Conservation (phyloP, 2,797 vertebrate genomes). For the Myotis findleyi region DNA sequence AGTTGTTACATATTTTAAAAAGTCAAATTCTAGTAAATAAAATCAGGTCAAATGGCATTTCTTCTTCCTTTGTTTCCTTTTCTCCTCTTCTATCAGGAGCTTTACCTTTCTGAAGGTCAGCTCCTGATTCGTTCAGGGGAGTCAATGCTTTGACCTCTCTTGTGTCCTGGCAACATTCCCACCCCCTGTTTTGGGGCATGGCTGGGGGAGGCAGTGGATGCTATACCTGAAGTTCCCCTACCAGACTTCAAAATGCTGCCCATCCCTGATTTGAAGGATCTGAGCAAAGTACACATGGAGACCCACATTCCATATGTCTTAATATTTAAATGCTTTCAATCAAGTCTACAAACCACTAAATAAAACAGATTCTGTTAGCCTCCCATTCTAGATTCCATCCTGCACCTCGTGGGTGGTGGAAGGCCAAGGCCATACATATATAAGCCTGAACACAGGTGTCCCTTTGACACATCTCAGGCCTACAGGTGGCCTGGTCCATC, state of each 20-base stretch:
- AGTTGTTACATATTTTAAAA: not conserved
- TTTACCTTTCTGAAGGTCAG: not conserved
- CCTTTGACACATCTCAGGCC: not conserved
- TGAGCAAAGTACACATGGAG: not conserved
- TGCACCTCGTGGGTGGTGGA: not conserved
- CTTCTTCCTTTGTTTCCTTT: not conserved
- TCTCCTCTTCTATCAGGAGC: not conserved
- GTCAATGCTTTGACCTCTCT: not conserved
- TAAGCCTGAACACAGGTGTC: not conserved
- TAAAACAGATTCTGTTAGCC: not conserved
- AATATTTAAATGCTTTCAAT: not conserved
- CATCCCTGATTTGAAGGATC: not conserved
- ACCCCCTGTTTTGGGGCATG: fast-evolving
- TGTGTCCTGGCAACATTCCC: not conserved
- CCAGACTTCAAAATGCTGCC: not conserved
- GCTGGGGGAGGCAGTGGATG: not conserved
- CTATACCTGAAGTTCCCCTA: not conserved
- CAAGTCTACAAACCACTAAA: not conserved
- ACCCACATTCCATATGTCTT: not conserved
- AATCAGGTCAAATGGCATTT: not conserved
- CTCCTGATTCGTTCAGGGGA: not conserved
- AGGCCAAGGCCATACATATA: not conserved
- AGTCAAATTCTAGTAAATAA: not conserved
- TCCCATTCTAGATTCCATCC: not conserved
- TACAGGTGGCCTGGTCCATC: not conserved